These are phyloP conservation scores for Nannobrachium achirus DNA, from an alignment of 2,113 vertebrate genomes.

Conservation along the genomic window DNA sequence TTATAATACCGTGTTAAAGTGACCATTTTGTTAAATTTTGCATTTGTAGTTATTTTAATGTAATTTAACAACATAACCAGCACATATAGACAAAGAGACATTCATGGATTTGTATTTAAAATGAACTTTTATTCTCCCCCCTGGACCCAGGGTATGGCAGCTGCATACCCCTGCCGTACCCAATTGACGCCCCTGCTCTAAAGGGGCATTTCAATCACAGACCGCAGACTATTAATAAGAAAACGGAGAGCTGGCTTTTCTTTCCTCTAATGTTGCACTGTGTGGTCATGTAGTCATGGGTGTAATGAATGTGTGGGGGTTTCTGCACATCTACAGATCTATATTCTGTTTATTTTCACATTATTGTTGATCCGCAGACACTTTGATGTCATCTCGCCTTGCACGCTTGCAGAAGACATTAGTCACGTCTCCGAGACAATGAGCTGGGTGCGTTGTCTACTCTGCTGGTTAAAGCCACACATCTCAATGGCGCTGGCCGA, in stretches of 20 bases:
- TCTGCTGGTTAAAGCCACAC: constrained; percentile 15
- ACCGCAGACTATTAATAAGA: constrained; percentile 3
- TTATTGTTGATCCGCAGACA: constrained; percentile 1
- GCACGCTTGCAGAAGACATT: constrained; percentile 21
- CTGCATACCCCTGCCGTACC: no score
- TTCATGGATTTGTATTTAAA: no score
- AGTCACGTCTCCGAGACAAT: neutral
- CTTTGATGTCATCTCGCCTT: constrained; percentile 34
- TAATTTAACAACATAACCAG: no score
- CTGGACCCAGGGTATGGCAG: no score
- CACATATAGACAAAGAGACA: no score
- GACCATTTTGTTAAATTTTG: no score
- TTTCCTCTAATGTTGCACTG: neutral
- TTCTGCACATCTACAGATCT: neutral
- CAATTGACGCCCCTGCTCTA: no score
- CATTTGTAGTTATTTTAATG: no score
- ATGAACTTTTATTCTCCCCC: no score
- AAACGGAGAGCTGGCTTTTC: neutral
- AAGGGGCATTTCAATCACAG: constrained; percentile 39
- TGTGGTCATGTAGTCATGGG: constrained; percentile 8
- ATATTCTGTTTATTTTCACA: constrained; percentile 27
- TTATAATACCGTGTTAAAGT: no score
- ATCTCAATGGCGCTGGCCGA: constrained; percentile 32
- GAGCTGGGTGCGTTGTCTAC: constrained; percentile 9
- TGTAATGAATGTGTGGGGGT: neutral